phyloP scores from a whole-genome alignment of 2,113 vertebrate species.

The Phoxinus phoxinus region DNA sequence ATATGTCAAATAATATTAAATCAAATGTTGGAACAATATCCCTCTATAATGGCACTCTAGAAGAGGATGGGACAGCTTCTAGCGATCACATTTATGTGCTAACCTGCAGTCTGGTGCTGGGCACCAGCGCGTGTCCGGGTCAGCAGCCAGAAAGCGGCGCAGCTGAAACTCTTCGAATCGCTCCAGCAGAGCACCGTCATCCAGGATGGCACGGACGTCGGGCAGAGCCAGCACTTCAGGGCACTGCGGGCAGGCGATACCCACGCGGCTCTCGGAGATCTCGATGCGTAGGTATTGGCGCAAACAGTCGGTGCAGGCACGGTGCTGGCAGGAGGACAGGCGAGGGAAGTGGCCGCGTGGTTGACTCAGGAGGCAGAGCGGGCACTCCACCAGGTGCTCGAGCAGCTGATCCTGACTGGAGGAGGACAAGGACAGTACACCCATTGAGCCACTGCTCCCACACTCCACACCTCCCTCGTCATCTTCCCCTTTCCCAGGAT shows the following conservation, averaged over 20 bases:
- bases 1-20: neutral
- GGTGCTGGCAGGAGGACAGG: conserved; percentile 79
- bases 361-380: conserved; percentile 85
- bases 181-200: conserved; percentile 77
- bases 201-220: conserved; percentile 78
- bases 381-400: conserved; percentile 84
- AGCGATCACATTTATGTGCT: conserved; percentile 28
- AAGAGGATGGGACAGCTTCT: neutral
- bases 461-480: conserved; percentile 57
- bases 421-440: conserved; percentile 74
- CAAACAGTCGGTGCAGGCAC: conserved; percentile 79
- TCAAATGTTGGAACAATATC: neutral
- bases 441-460: conserved; percentile 65
- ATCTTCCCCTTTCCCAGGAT: conserved; percentile 33
- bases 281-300: conserved; percentile 81
- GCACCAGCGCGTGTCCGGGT: conserved; percentile 85
- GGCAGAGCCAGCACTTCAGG: conserved; percentile 71
- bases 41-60: neutral
- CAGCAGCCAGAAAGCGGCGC: conserved; percentile 79
- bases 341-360: conserved; percentile 79
- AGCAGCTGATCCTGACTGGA: conserved; percentile 78
- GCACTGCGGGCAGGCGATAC: conserved; percentile 83
- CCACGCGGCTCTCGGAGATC: conserved; percentile 81
- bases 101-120: conserved; percentile 87
- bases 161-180: conserved; percentile 85